Evolutionary conservation across 2,888 invertebrate species (phyloP), one percentile per base, ranked within the genome.

Genomic region (Hypomecis atomaria): DNA sequence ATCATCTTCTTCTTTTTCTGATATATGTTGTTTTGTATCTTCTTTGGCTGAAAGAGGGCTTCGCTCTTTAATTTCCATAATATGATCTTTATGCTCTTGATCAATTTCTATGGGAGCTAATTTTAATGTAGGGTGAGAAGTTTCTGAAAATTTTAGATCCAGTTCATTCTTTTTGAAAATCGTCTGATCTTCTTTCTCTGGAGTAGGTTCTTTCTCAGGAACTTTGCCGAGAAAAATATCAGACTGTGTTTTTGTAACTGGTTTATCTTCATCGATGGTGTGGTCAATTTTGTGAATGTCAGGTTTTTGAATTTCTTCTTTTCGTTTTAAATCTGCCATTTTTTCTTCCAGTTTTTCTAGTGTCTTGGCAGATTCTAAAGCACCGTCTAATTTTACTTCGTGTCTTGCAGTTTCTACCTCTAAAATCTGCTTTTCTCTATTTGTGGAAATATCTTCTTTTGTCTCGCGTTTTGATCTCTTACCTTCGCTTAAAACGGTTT

Each of bases 281-380:
- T 72, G 61, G 47, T 65, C 67, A 37, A 11, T 34, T 45, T 58
- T 57, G 3, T 11, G 42, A n/a, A 47, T 34, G 33, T 65, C 65
- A 6, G 37, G 5, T 48, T 44, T 48, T 45, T 42, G 9, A 13
- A 23, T 11, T 43, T 48, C 45, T 13, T 86, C 89, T 71, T 81
- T 86, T 67, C 78, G 83, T 70, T 87, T 90, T 40, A 92, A 71
- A 61, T 88, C 85, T 4, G 87, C 78, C 36, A 90, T 86, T 81
- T 89, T 91, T 79, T 92, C 92, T 79, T 92, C 92, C 36, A 92
- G 72, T 63, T 89, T 91, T 83, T 92, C 92, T 63, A 92, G 73
- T 6, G 92, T 92, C 75, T 88, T 90, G 3, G 91, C 86, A 23
- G 90, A 83, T 69, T 89, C 85, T 67, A 87, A 76, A n/a, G 89